Evolutionary conservation across 2,888 invertebrate species (phyloP).

Genomic region (Eupeodes luniger): DNA sequence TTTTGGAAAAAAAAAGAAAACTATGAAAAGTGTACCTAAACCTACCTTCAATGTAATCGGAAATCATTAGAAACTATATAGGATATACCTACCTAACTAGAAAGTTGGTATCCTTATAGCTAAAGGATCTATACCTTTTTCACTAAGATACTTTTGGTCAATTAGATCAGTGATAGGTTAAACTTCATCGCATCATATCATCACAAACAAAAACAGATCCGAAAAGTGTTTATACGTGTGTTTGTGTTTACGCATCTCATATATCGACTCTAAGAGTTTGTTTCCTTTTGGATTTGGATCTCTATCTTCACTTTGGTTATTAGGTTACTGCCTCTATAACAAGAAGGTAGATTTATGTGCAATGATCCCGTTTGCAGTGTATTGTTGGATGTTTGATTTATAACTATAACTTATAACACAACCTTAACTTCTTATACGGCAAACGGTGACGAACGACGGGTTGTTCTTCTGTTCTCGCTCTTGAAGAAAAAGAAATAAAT

Average conservation of each 20-base stretch:
- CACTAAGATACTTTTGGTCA: constrained; percentile 27
- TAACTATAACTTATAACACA: constrained; percentile 22
- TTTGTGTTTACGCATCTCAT: constrained; percentile 29
- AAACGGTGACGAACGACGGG: constrained; percentile 14
- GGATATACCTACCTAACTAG: not conserved
- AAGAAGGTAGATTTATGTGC: constrained; percentile 69
- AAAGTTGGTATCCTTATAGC: not conserved
- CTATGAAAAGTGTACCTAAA: constrained; percentile 4
- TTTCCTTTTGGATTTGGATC: constrained; percentile 18
- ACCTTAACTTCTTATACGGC: constrained; percentile 5
- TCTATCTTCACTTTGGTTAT: constrained; percentile 9
- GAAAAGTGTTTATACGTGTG: not conserved
- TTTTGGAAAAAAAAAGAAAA: not conserved
- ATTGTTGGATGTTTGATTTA: constrained; percentile 72
- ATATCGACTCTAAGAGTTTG: constrained; percentile 20
- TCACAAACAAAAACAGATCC: no score
- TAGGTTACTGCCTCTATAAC: no score
- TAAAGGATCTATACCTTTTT: not conserved
- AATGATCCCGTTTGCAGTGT: constrained; percentile 60
- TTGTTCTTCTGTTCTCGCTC: not conserved
- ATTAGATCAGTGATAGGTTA: constrained; percentile 22
- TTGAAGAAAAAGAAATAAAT: not conserved
- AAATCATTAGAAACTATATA: constrained; percentile 8
- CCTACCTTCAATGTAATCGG: not conserved
- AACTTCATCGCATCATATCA: not conserved